phyloP scores from a whole-genome alignment of 1,140 invertebrate genomes.

The Saccostrea echinata region DNA sequence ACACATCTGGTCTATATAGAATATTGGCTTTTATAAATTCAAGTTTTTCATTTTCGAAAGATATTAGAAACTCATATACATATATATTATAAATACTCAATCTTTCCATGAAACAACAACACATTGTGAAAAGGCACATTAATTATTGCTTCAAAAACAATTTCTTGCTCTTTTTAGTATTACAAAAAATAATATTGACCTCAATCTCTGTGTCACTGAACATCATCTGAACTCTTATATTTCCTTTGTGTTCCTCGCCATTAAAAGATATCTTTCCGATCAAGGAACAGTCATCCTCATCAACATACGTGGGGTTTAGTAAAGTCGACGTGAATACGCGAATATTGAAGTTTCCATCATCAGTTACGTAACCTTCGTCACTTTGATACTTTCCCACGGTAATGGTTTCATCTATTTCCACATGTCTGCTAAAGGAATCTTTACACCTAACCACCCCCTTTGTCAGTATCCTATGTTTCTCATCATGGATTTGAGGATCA shows the following conservation, averaged over 20 bases:
- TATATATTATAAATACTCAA: too few relatives aligned
- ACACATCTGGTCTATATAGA: too few relatives aligned
- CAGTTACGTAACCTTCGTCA: not conserved
- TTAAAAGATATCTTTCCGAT: not conserved
- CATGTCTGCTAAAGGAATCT: not conserved
- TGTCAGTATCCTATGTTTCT: not conserved
- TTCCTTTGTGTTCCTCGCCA: not conserved
- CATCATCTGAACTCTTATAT: not conserved
- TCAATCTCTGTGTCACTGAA: slow-evolving; percentile 8
- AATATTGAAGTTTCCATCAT: not conserved
- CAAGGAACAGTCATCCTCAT: not conserved
- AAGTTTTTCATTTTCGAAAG: too few relatives aligned
- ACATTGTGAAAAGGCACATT: too few relatives aligned
- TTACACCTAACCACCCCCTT: not conserved
- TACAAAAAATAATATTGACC: not conserved
- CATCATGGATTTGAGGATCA: slow-evolving; percentile 27
- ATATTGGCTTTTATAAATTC: too few relatives aligned
- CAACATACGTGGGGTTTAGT: not conserved
- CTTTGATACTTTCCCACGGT: not conserved
- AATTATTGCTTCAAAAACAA: too few relatives aligned
- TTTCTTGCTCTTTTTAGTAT: too few relatives aligned
- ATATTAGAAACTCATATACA: too few relatives aligned
- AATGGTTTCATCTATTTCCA: not conserved
- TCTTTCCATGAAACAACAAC: too few relatives aligned
- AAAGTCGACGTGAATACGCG: not conserved